These are phyloP conservation scores for Diceros bicornis DNA, from an alignment of 2,797 vertebrate genomes.

Conservation along the genomic window DNA sequence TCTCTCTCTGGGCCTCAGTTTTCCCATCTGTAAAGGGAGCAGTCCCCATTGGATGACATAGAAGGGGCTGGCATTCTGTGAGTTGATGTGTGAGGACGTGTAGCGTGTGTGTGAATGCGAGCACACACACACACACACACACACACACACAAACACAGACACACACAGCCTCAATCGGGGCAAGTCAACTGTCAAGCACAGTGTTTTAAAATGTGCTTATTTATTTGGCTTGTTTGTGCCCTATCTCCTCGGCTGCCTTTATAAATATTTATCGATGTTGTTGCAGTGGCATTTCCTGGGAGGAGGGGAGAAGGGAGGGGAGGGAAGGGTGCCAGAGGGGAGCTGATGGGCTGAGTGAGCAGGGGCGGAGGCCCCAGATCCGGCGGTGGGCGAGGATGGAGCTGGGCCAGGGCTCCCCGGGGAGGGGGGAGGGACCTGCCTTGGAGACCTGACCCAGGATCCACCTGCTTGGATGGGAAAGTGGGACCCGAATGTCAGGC, in stretches of 20 bases:
- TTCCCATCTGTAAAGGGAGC: neutral
- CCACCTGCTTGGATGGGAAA: neutral
- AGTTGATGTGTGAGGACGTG: neutral
- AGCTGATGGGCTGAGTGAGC: constrained; percentile 47
- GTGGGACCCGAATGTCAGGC: neutral
- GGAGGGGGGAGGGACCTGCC: neutral
- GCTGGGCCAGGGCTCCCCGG: no score
- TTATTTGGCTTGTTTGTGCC: constrained; percentile 70
- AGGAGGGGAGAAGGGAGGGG: constrained; percentile 51
- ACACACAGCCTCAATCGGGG: neutral
- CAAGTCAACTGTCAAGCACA: constrained; percentile 65
- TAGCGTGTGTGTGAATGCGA: neutral
- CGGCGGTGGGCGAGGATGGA: fast-evolving
- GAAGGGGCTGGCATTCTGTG: neutral
- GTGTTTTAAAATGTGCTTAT: constrained; percentile 69
- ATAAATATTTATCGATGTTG: constrained; percentile 83
- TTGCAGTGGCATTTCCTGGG: constrained; percentile 68
- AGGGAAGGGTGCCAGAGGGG: neutral
- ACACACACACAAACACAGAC: neutral
- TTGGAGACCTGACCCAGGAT: neutral
- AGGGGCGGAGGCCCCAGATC: neutral
- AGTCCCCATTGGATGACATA: no score
- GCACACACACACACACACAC: neutral
- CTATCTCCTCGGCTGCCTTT: constrained; percentile 69
- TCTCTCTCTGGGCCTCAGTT: neutral